A percentile compares a stretch with the other conserved stretches of the same genome.
Conservation (phyloP, 92 coral and sea anemone species). For the Porites rus region DNA sequence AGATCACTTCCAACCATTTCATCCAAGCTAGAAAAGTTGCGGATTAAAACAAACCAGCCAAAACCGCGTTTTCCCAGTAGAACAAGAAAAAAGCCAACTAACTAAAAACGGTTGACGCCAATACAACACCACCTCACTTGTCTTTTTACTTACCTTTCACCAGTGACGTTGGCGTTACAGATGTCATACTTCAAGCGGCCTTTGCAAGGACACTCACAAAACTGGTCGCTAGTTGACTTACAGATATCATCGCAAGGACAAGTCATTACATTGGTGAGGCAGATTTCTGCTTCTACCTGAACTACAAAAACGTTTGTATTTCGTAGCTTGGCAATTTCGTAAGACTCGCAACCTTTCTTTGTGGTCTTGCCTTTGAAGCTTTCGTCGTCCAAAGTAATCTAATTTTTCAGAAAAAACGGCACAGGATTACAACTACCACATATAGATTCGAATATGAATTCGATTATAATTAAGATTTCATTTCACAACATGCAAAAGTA, state of each 20-base stretch:
- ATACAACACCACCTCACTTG: no score
- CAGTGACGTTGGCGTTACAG: slow-evolving; percentile 61
- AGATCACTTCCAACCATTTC: no score
- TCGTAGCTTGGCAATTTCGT: slow-evolving; percentile 39
- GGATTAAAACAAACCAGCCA: no score
- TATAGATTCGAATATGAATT: no score
- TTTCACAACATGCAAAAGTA: no score
- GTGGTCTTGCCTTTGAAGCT: background rate
- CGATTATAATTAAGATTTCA: no score
- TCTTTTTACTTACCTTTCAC: slow-evolving; percentile 44
- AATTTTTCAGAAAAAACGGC: background rate
- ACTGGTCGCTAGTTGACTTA: background rate
- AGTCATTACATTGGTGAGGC: slow-evolving; percentile 30
- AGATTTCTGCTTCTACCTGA: slow-evolving; percentile 11
- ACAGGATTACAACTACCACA: background rate
- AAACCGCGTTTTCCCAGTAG: no score
- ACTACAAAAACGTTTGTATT: slow-evolving; percentile 61
- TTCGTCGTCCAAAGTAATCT: slow-evolving; percentile 20
- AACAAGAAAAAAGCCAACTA: no score
- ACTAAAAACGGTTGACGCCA: no score
- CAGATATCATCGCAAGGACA: slow-evolving; percentile 60
- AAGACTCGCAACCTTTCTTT: slow-evolving; percentile 33
- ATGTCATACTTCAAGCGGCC: slow-evolving; percentile 61
- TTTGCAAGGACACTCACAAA: slow-evolving; percentile 79
- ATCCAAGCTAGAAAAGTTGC: no score